Percentiles rank a stretch among this genome's conserved stretches.
Evolutionary conservation across 2,888 invertebrate species (phyloP).

Genomic region (Chesias legatella): DNA sequence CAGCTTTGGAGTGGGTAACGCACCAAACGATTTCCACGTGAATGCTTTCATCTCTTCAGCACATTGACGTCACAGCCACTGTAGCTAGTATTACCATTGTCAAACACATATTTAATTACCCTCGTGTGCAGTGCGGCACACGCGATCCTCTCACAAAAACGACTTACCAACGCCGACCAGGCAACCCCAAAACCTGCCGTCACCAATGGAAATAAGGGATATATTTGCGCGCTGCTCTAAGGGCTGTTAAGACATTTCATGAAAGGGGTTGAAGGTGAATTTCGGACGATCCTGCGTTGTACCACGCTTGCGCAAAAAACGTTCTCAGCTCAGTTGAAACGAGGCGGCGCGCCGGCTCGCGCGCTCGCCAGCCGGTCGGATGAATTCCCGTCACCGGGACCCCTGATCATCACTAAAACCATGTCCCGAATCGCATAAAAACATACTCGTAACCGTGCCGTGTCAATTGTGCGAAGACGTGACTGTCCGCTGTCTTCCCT

Average conservation of each 20-base stretch:
- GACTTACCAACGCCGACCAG: not conserved
- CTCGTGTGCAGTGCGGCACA: constrained; percentile 80
- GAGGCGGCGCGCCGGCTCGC: constrained; percentile 79
- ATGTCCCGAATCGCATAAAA: constrained; percentile 44
- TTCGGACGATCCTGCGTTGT: constrained; percentile 71
- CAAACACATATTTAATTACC: constrained; percentile 79
- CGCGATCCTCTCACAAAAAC: constrained; percentile 47
- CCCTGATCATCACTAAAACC: constrained; percentile 64
- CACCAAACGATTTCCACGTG: constrained; percentile 44
- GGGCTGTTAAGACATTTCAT: constrained; percentile 38
- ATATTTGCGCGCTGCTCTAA: constrained; percentile 15
- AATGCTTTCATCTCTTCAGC: constrained; percentile 44
- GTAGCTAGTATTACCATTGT: constrained; percentile 65
- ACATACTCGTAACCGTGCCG: constrained; percentile 44
- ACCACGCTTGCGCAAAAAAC: constrained; percentile 68
- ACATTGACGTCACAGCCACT: constrained; percentile 75
- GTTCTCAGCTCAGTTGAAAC: constrained; percentile 61
- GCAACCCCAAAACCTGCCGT: constrained; percentile 3
- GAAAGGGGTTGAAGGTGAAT: constrained; percentile 47
- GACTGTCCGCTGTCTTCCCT: constrained; percentile 63
- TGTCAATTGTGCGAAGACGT: constrained; percentile 62
- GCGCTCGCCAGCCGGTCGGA: constrained; percentile 78
- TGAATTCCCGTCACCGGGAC: constrained; percentile 57
- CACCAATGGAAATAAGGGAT: constrained; percentile 18
- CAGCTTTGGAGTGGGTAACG: constrained; percentile 4